Conservation (phyloP, 2,888 invertebrate genomes). For the Orthonevra nobilis region DNA sequence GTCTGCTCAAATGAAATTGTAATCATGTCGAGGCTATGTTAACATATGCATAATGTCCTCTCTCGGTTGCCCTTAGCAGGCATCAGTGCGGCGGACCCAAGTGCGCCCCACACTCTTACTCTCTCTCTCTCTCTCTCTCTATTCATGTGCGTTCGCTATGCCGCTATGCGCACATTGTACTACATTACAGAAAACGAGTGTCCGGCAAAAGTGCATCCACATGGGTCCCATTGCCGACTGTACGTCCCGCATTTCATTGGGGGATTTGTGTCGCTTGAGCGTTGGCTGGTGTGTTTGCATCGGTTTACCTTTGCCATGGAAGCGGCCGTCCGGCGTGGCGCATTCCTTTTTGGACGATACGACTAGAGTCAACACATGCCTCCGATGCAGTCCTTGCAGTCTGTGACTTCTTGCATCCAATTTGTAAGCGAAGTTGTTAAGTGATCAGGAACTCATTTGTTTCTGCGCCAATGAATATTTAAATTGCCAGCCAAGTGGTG, state of each 20-base stretch:
- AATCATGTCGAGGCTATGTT: constrained; percentile 70
- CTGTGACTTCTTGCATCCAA: constrained; percentile 49
- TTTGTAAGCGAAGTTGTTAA: constrained; percentile 66
- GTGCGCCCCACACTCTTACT: background rate
- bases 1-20: constrained; percentile 59
- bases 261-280: constrained; percentile 60
- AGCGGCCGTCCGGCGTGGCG: background rate
- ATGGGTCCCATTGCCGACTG: background rate
- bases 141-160: constrained; percentile 44
- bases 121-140: constrained; percentile 4
- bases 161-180: constrained; percentile 49
- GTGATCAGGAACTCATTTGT: constrained; percentile 67
- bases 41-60: constrained; percentile 71
- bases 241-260: constrained; percentile 4
- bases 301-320: background rate
- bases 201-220: constrained; percentile 38
- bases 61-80: constrained; percentile 40
- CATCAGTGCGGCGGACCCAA: constrained; percentile 27
- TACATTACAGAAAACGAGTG: constrained; percentile 47
- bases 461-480: constrained; percentile 49
- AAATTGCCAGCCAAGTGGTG: constrained; percentile 24
- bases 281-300: constrained; percentile 40
- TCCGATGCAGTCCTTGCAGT: constrained; percentile 4
- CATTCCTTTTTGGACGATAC: constrained; percentile 29
- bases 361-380: constrained; percentile 35